Percentiles rank a stretch among this genome's conserved stretches.
phyloP scores from a whole-genome alignment of 1,140 invertebrate genomes.

The Conus betulinus region DNA sequence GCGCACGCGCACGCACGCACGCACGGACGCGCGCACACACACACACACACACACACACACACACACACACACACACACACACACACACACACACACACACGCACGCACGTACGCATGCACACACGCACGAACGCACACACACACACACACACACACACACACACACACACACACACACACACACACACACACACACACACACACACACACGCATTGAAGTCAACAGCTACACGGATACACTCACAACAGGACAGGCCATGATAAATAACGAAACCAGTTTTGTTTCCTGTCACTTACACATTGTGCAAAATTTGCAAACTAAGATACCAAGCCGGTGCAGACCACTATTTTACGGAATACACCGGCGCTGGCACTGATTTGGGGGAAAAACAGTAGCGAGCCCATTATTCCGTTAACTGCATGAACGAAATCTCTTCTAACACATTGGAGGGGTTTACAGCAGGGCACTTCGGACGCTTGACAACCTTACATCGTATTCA shows the following conservation, averaged over 20 bases:
- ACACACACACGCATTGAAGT: no score
- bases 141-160: no score
- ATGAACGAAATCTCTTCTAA: neutral
- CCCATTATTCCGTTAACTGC: neutral
- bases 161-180: no score
- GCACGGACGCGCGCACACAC: no score
- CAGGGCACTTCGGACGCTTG: neutral
- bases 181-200: no score
- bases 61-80: no score
- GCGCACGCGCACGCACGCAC: no score
- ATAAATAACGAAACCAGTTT: neutral
- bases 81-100: no score
- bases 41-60: no score
- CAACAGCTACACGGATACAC: neutral
- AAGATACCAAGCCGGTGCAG: neutral
- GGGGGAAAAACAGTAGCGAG: neutral
- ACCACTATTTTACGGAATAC: no score
- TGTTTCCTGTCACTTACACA: neutral
- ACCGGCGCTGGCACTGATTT: no score
- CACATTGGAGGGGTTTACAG: neutral
- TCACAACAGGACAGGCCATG: neutral
- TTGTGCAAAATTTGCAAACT: neutral
- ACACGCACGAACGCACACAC: neutral
- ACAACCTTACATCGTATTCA: neutral
- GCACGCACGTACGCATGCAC: slow-evolving; percentile 1